Conservation (phyloP, 2,797 vertebrate genomes). For the Falco naumanni region DNA sequence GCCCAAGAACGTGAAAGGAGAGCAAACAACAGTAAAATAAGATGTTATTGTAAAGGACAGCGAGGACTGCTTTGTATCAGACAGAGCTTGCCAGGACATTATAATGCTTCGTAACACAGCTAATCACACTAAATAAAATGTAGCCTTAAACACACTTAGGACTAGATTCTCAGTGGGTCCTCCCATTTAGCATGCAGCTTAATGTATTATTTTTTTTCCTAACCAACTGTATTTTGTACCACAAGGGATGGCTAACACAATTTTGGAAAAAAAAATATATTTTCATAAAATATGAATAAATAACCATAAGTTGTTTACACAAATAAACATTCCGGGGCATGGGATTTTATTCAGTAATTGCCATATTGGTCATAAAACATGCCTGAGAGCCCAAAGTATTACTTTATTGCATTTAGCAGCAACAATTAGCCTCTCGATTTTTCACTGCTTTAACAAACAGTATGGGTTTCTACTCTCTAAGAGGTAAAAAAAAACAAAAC, state of each 20-base stretch:
- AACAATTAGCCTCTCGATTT: constrained; percentile 17
- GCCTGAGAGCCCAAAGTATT: background rate
- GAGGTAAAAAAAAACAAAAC: background rate
- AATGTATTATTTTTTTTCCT: background rate
- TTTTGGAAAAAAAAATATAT: background rate
- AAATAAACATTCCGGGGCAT: background rate
- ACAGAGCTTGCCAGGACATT: background rate
- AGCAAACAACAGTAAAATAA: background rate
- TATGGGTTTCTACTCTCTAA: background rate
- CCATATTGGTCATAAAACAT: constrained; percentile 22
- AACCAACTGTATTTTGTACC: background rate
- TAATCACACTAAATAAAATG: constrained; percentile 5
- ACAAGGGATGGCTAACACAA: background rate
- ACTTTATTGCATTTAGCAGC: constrained; percentile 22
- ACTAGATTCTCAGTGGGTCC: background rate
- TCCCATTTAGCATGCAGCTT: background rate
- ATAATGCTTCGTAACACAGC: background rate
- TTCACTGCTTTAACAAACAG: background rate
- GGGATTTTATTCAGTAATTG: constrained; percentile 41
- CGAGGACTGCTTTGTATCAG: background rate
- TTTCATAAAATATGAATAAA: constrained; percentile 20
- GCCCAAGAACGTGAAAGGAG: background rate
- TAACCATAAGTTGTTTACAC: constrained; percentile 30
- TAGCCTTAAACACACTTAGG: background rate
- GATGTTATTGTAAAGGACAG: background rate